These are phyloP conservation scores for Caenorhabditis angaria DNA, from an alignment of 2,888 invertebrate species.

Conservation along the genomic window DNA sequence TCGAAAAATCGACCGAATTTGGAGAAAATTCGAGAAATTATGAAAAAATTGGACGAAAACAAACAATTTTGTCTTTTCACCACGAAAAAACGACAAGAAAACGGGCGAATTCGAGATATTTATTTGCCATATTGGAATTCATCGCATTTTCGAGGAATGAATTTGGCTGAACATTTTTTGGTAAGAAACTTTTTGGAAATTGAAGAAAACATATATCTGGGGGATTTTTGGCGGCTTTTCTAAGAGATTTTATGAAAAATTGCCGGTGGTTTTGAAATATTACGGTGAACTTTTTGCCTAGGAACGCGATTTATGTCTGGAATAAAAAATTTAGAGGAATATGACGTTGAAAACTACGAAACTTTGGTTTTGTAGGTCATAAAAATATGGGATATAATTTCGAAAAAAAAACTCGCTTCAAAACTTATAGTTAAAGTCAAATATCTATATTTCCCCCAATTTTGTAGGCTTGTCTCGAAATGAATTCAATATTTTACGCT, in stretches of 20 bases:
- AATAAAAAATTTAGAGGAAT: too few species aligned
- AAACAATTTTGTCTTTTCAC: not conserved
- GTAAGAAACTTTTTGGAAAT: not conserved
- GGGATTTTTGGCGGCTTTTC: not conserved
- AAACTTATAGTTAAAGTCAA: not conserved
- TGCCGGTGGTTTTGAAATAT: too few species aligned
- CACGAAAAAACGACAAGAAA: too few species aligned
- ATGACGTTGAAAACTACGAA: not conserved
- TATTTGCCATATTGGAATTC: constrained; percentile 29
- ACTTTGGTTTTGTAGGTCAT: not conserved
- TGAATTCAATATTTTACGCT: constrained; percentile 20
- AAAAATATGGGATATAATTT: not conserved
- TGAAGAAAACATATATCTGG: not conserved
- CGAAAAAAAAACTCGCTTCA: too few species aligned
- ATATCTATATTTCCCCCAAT: not conserved
- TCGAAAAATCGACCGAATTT: not conserved
- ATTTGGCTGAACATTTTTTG: constrained; percentile 29
- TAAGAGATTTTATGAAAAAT: not conserved
- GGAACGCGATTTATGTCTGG: too few species aligned
- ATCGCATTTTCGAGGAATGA: constrained; percentile 13
- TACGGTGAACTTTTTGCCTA: too few species aligned
- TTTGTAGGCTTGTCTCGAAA: constrained; percentile 15
- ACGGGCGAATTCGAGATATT: not conserved
- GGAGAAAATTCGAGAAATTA: not conserved
- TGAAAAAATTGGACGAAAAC: not conserved